Conservation (phyloP, 1,140 invertebrate species). For the Drosophila kurseongensis region DNA sequence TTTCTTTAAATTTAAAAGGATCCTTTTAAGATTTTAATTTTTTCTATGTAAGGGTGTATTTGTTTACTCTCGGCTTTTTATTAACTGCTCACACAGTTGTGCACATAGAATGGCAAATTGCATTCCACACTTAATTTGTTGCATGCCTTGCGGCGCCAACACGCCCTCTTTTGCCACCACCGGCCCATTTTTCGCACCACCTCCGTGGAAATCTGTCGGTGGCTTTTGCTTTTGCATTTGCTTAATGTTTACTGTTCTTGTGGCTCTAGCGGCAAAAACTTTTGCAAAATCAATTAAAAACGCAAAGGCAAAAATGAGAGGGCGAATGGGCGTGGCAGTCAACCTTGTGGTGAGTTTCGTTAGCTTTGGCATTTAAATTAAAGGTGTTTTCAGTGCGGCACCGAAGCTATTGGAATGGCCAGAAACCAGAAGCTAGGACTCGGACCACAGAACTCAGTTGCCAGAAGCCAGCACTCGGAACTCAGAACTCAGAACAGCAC, state of each 20-base stretch:
- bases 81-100: constrained; percentile 37
- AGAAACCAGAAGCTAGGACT: background rate
- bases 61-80: constrained; percentile 47
- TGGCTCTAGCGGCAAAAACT: constrained; percentile 47
- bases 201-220: constrained; percentile 14
- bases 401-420: constrained; percentile 18
- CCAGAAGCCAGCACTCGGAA: background rate
- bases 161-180: constrained; percentile 6
- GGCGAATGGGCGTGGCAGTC: constrained; percentile 15
- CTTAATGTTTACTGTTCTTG: constrained; percentile 39
- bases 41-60: constrained; percentile 7
- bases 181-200: constrained; percentile 2
- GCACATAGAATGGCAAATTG: constrained; percentile 37
- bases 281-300: constrained; percentile 73
- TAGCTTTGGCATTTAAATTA: constrained; percentile 59
- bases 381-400: constrained; percentile 52
- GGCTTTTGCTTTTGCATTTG: constrained; percentile 34
- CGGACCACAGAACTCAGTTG: background rate
- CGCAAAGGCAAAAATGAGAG: constrained; percentile 43
- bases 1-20: background rate
- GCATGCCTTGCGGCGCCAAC: constrained; percentile 58
- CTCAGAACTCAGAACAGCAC: constrained; percentile 14
- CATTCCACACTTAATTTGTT: constrained; percentile 76
- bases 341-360: constrained; percentile 59
- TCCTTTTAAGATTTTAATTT: background rate